A percentile compares a stretch with the other conserved stretches of the same genome.
phyloP scores from a whole-genome alignment of 2,888 invertebrate species.

The Dioctria rufipes region DNA sequence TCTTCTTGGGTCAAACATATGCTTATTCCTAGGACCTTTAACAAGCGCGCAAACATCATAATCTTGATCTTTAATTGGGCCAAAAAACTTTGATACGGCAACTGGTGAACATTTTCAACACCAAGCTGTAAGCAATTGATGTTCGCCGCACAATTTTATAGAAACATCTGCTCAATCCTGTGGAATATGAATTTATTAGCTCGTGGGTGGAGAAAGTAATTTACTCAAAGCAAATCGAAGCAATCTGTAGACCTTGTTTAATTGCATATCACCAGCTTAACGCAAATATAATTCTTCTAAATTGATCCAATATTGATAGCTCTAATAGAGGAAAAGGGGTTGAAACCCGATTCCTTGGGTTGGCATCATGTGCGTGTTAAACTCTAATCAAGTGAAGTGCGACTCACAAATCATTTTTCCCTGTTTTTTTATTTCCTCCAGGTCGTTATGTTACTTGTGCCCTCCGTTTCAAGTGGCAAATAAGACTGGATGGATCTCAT shows the following conservation, averaged over 20 bases:
- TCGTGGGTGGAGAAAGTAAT: conserved; percentile 26
- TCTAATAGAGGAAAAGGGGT: conserved; percentile 11
- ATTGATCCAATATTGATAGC: conserved; percentile 32
- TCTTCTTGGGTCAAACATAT: conserved; percentile 31
- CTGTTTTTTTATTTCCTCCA: neutral
- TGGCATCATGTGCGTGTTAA: conserved; percentile 14
- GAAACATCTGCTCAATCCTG: conserved; percentile 20
- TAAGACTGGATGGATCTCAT: neutral
- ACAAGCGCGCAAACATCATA: neutral
- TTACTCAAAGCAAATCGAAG: conserved; percentile 9
- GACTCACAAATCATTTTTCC: conserved; percentile 16
- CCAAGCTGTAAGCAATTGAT: conserved; percentile 4
- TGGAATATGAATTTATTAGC: conserved; percentile 26
- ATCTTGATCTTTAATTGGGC: conserved; percentile 13
- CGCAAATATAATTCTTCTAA: neutral
- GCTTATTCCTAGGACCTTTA: neutral
- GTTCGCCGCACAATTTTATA: conserved; percentile 3
- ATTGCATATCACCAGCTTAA: neutral
- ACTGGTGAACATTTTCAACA: neutral
- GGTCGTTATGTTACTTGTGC: neutral
- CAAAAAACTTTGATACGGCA: conserved; percentile 3
- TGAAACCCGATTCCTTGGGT: neutral
- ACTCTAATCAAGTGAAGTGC: neutral
- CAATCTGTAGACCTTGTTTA: conserved; percentile 20
- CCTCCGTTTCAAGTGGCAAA: neutral